These are phyloP conservation scores for Pelobates cultripes DNA, from an alignment of 2,797 vertebrate species.

Conservation along the genomic window DNA sequence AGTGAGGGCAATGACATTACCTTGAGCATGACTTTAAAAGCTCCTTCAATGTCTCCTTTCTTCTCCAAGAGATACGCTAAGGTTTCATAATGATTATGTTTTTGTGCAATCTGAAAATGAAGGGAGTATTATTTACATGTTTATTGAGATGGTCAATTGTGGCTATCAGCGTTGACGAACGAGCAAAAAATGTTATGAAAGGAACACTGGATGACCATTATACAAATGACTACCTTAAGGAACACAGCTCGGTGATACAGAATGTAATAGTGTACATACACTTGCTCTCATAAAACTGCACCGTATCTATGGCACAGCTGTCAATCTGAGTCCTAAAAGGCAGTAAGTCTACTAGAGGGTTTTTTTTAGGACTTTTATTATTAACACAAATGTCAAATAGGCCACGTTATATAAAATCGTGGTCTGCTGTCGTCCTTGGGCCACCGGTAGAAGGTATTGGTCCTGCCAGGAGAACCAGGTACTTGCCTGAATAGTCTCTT, in stretches of 20 bases:
- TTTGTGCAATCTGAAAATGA: constrained; percentile 81
- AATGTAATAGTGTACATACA: too few species aligned
- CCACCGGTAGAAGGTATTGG: background rate
- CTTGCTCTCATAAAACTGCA: too few species aligned
- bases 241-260: too few species aligned
- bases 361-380: too few species aligned
- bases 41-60: constrained; percentile 88
- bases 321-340: too few species aligned
- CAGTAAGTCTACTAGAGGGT: too few species aligned
- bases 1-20: constrained; percentile 65
- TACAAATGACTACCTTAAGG: too few species aligned
- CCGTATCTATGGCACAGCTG: too few species aligned
- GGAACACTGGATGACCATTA: background rate
- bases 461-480: background rate
- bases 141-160: background rate
- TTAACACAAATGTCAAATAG: too few species aligned
- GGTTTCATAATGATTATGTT: constrained; percentile 82
- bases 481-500: constrained; percentile 87
- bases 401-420: too few species aligned
- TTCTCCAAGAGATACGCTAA: constrained; percentile 89
- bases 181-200: background rate
- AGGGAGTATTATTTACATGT: background rate
- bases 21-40: constrained; percentile 89
- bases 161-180: too few species aligned
- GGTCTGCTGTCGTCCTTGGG: too few species aligned